These are phyloP conservation scores for Aegotheles bennettii DNA, from an alignment of 2,113 vertebrate species.

Conservation along the genomic window DNA sequence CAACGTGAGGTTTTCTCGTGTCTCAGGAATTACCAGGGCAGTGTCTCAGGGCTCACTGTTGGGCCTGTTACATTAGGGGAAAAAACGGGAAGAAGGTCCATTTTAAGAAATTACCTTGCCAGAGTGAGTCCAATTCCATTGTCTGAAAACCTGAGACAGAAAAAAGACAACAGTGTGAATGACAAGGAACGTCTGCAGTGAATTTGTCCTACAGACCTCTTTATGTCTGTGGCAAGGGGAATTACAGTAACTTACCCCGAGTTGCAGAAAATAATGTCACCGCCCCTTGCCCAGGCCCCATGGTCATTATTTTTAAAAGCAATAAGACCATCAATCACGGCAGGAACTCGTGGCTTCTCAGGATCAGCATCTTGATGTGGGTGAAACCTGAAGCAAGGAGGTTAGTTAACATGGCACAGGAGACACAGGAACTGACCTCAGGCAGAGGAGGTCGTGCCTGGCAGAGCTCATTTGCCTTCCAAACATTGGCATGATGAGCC, in stretches of 20 bases:
- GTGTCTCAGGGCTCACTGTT: background rate
- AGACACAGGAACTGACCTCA: background rate
- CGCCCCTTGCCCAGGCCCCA: slow-evolving; percentile 36
- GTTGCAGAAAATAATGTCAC: slow-evolving; percentile 55
- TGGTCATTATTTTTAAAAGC: slow-evolving; percentile 68
- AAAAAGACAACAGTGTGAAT: background rate
- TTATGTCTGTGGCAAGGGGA: background rate
- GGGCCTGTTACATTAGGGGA: background rate
- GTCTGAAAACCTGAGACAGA: slow-evolving; percentile 40
- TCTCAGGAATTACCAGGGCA: background rate
- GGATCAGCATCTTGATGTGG: slow-evolving; percentile 66
- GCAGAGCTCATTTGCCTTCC: background rate
- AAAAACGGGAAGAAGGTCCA: background rate
- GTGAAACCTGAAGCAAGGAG: slow-evolving; percentile 30
- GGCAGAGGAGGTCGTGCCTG: background rate
- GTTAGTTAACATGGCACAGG: background rate
- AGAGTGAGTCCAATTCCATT: slow-evolving; percentile 53
- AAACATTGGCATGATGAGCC: background rate
- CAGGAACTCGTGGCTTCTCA: slow-evolving; percentile 46
- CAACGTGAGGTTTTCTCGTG: background rate
- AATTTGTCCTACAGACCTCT: background rate
- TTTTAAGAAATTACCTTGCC: slow-evolving; percentile 35
- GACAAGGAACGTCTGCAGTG: background rate
- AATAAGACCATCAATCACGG: slow-evolving; percentile 54
- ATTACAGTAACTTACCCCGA: slow-evolving; percentile 51